Evolutionary conservation across 2,797 vertebrate species (phyloP), one percentile per base, ranked within the genome.

Genomic region (Oreonectes daqikongensis): DNA sequence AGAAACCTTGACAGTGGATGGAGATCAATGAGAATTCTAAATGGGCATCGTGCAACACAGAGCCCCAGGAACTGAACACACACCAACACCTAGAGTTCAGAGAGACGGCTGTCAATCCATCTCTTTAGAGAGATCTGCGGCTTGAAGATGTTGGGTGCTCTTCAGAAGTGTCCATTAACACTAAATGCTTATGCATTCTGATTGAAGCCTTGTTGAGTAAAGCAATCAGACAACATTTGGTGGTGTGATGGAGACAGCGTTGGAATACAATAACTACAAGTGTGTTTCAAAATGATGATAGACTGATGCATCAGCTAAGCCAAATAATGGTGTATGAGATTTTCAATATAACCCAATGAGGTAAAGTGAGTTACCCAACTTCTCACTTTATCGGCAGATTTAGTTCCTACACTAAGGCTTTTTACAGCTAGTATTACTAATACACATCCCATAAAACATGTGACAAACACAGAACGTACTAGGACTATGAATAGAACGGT

Each of bases 1-100:
- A 75, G 60, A 46, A 71, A 75, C 57, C 60, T 66, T 81, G 81
- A 68, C 65, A 72, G 40, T 66, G 71, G 46, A 69, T 71, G 61
- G 79, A 82, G 68, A 83, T 83, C 79, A 81, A 75, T 82, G 61
- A 83, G 79, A 82, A 79, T 75, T 65, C 35, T 77, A 72, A 80
- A 79, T 69, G 64, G 75, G 38, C 40, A 63, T 30, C 67, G 66
- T 63, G 77, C 53, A 77, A 71, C 72, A 32, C 55, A 22, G 48
- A 74, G 59, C 35, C 42, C 42, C 73, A 70, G 73, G 72, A 81
- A 71, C 75, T n/a, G n/a, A 77, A 72, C 60, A 50, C 60, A 76
- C 42, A 55, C 52, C 52, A 24, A 24, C 22, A 24, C 20, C 20
- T 5, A 32, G 22, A 68, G 74, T 53, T 64, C 79, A 72, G 38